Evolutionary conservation across 2,797 vertebrate genomes (phyloP), one percentile per base, ranked within the genome.

Genomic region (Acanthurus leucopareius): DNA sequence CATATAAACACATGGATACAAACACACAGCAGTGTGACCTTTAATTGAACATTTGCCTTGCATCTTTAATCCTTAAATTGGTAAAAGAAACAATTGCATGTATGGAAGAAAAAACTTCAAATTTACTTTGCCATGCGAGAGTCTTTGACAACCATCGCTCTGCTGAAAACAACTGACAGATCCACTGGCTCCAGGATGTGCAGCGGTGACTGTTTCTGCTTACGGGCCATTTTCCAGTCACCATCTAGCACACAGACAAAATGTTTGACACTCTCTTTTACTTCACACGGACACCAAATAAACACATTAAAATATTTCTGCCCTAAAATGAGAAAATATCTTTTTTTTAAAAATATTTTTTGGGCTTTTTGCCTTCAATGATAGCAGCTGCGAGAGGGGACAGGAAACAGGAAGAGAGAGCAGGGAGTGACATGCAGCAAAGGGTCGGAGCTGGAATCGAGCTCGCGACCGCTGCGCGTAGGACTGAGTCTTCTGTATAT

Each of bases 141-240:
- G 93, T 99, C 98, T 76, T 96, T 97, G 76, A 97, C 96, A 60
- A 99, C 97, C 97, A 99, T 97, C 45, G 98, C 97, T 79, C 98
- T 96, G 86, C 96, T 97, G 73, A 99, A 96, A 79, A 97, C 94
- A 88, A 99, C 92, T 42, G 94, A 97, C 53, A 99, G 93, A 87
- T 99, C 97, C 85, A 99, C 95, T 1, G 98, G 98, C 85, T 97
- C 95, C 75, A 99, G 93, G 86, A 99, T 97, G 91, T 99, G 98
- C 14, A 97, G 96, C 5, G 94, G 75, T 6, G 98, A 99, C 17
- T 80, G 88, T 72, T 90, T 97, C 73, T 96, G 93, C 64, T 95
- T 97, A 44, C 98, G 97, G 62, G 97, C 97, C 69, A 92, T 93
- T 93, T 97, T 97, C 98, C 98, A 99, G 83, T 99, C 95, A 4